These are phyloP conservation scores for Dreissena rostriformis DNA, from an alignment of 1,140 invertebrate species.

Conservation along the genomic window DNA sequence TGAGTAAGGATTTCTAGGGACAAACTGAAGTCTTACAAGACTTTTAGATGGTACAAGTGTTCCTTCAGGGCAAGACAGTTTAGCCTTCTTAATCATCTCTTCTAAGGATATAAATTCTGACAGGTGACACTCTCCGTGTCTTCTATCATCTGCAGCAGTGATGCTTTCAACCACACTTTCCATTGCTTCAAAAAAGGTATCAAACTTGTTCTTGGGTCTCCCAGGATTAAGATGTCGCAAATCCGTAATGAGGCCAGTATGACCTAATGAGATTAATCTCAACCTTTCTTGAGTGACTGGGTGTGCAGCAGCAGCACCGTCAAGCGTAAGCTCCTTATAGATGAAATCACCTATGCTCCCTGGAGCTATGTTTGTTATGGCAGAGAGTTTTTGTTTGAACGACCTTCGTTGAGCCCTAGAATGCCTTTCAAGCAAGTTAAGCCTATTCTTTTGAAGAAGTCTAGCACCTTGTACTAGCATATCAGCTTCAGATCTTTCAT, in stretches of 20 bases:
- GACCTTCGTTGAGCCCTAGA: slow-evolving; percentile 38
- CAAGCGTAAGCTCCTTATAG: slow-evolving; percentile 57
- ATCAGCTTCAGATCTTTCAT: slow-evolving; percentile 21
- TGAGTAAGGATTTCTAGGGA: slow-evolving; percentile 57
- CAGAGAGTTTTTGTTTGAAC: slow-evolving; percentile 46
- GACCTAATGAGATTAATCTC: slow-evolving; percentile 54
- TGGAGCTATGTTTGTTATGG: slow-evolving; percentile 42
- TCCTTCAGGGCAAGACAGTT: slow-evolving; percentile 30
- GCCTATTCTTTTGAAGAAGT: background rate
- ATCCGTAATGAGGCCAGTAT: slow-evolving; percentile 53
- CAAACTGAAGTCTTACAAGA: slow-evolving; percentile 63
- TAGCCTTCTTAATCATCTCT: slow-evolving; percentile 50
- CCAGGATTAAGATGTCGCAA: slow-evolving; percentile 55
- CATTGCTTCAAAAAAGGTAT: slow-evolving; percentile 48
- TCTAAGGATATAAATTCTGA: slow-evolving; percentile 55
- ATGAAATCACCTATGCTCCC: slow-evolving; percentile 49
- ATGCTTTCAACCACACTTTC: slow-evolving; percentile 42
- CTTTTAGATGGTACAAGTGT: slow-evolving; percentile 50
- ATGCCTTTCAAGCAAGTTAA: slow-evolving; percentile 50
- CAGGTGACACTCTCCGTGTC: slow-evolving; percentile 51
- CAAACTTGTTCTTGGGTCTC: slow-evolving; percentile 48
- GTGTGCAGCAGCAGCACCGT: slow-evolving; percentile 44
- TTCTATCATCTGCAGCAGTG: slow-evolving; percentile 58
- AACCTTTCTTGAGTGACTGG: slow-evolving; percentile 53
- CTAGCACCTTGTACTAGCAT: slow-evolving; percentile 35